Evolutionary conservation across 2,888 invertebrate genomes (phyloP), one percentile per base, ranked within the genome.

Genomic region (Pteria penguin): DNA sequence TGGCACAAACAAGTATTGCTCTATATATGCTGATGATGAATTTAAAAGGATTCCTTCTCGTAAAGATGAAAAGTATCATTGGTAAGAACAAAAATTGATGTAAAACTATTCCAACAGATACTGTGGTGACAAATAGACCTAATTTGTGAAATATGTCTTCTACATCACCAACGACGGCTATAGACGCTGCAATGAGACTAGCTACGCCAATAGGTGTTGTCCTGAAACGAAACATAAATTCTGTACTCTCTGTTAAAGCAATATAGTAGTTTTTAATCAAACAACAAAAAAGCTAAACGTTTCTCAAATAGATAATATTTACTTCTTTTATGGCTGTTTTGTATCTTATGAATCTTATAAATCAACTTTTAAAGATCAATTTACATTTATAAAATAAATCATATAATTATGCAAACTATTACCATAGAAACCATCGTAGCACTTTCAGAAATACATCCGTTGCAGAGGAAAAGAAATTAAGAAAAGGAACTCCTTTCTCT

Each of bases 401-500:
- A n/a, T n/a, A n/a, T n/a, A n/a, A n/a, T n/a, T n/a, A n/a, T n/a
- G n/a, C n/a, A 2, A 57, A 57, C 1, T 24, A 79, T 75, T 82
- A 88, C 89, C 88, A 89, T 69, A 89, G 78, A 26, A 90, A 83
- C 88, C 88, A 87, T 2, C 84, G 77, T 18, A 90, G 78, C 14
- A 88, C 79, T n/a, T 79, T 36, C 14, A 88, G 72, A 11, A 88
- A 78, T 1, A 87, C 75, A n/a, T 88, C 83, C 4, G 85, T 79
- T n/a, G 82, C 78, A 0, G 84, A 82, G 2, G 73, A 60, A 66
- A 89, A 88, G 69, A 88, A 88, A 27, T 77, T 60, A 4, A 86
- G 75, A 54, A 89, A 87, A 0, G 82, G 81, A 45, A 76, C 77
- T 0, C 85, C 87, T 55, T 78, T 76, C 33, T 83, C 82, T 18